Conservation (phyloP, 2,797 vertebrate species). For the Chromobotia macracanthus region DNA sequence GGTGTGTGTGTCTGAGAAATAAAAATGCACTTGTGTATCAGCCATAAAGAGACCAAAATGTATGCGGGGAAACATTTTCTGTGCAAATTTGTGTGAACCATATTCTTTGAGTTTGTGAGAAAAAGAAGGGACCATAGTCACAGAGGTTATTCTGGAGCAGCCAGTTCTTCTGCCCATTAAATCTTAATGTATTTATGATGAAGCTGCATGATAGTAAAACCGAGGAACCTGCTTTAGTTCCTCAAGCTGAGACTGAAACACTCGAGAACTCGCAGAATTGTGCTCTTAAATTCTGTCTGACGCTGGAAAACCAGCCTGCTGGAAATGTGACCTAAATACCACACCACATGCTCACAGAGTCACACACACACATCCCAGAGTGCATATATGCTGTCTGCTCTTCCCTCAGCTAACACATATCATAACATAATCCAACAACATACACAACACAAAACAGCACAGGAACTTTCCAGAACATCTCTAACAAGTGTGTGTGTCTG, state of each 20-base stretch:
- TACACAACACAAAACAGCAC: constrained; percentile 31
- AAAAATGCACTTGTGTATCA: background rate
- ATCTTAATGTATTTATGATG: constrained; percentile 44
- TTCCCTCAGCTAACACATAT: background rate
- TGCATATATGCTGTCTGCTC: constrained; percentile 1
- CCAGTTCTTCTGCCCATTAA: constrained; percentile 21
- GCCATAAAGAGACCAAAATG: background rate
- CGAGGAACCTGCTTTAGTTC: constrained; percentile 23
- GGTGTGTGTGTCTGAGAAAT: constrained; percentile 1
- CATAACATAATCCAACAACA: background rate
- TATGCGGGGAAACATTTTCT: background rate
- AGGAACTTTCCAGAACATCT: constrained; percentile 28
- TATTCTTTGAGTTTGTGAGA: background rate
- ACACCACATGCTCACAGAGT: constrained; percentile 50
- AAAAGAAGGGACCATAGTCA: background rate
- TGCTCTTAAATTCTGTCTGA: constrained; percentile 47
- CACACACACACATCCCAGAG: background rate
- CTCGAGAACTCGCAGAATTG: constrained; percentile 18
- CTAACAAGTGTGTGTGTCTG: constrained; percentile 12
- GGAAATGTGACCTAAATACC: constrained; percentile 63
- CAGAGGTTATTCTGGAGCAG: constrained; percentile 19
- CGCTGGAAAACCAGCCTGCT: constrained; percentile 56
- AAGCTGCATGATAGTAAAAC: constrained; percentile 23
- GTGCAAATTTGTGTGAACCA: background rate
- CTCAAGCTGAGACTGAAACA: constrained; percentile 18